A percentile compares a stretch with the other conserved stretches of the same genome.
phyloP scores from a whole-genome alignment of 2,888 invertebrate genomes.

The Amphiduros pacificus region DNA sequence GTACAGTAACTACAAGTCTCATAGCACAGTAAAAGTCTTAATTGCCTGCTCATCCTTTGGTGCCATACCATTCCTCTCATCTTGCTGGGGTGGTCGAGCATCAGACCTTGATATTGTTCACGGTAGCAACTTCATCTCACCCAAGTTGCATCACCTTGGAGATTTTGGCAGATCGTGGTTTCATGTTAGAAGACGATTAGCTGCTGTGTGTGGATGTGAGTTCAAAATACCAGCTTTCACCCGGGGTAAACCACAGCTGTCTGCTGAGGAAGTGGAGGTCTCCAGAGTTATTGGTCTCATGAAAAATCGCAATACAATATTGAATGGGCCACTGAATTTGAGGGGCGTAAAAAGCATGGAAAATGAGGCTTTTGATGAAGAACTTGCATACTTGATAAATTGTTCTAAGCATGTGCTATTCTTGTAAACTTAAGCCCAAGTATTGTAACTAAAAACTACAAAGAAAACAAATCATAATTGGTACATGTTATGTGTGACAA shows the following conservation, averaged over 20 bases:
- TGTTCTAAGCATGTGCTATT: no score
- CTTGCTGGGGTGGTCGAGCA: slow-evolving; percentile 12
- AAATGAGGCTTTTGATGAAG: no score
- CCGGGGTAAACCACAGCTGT: slow-evolving; percentile 27
- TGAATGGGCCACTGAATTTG: no score
- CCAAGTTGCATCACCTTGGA: slow-evolving; percentile 26
- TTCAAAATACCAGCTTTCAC: slow-evolving; percentile 27
- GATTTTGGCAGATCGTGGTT: slow-evolving; percentile 31
- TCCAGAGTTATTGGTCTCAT: slow-evolving; percentile 32
- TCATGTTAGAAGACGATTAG: slow-evolving; percentile 33
- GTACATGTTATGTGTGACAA: no score
- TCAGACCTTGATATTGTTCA: slow-evolving; percentile 25
- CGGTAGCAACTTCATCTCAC: slow-evolving; percentile 12
- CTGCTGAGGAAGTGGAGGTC: slow-evolving; percentile 28
- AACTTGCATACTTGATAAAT: no score
- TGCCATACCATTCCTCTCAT: neutral
- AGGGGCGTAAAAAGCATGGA: no score
- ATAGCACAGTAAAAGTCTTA: slow-evolving; percentile 1
- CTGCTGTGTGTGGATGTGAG: slow-evolving; percentile 22
- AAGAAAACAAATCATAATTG: no score
- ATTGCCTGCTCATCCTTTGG: neutral
- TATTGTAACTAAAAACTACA: no score
- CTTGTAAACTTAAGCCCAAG: no score
- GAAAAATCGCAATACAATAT: slow-evolving; percentile 30
- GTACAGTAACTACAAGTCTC: neutral